Conservation (phyloP, 1,140 invertebrate species). For the Megalonaias nervosa region DNA sequence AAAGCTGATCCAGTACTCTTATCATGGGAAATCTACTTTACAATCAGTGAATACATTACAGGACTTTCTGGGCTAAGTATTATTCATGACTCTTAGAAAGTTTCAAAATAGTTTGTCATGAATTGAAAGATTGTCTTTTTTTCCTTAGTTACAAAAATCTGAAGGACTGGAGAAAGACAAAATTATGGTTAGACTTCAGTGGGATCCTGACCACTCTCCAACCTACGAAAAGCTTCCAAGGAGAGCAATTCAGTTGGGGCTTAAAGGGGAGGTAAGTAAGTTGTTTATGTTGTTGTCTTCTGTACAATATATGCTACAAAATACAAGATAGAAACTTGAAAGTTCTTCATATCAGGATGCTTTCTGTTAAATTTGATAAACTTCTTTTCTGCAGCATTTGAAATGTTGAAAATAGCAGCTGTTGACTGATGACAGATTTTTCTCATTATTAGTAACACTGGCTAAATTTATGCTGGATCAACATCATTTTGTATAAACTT, state of each 20-base stretch:
- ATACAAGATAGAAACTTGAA: background rate
- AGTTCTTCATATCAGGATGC: no score
- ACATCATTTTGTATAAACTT: background rate
- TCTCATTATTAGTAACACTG: background rate
- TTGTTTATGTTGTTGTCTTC: background rate
- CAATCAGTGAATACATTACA: no score
- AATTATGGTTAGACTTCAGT: slow-evolving; percentile 62
- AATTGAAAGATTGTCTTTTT: background rate
- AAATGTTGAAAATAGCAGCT: background rate
- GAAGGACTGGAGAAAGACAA: slow-evolving; percentile 29
- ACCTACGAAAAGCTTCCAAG: slow-evolving; percentile 47
- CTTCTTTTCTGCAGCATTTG: background rate
- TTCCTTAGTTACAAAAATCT: slow-evolving; percentile 42
- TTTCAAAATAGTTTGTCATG: background rate
- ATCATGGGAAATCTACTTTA: no score
- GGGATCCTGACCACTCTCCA: slow-evolving; percentile 69
- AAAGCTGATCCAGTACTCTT: no score
- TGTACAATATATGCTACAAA: background rate
- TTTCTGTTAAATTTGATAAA: no score
- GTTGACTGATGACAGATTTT: background rate
- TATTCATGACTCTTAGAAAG: no score
- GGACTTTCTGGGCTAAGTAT: no score
- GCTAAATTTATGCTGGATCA: background rate
- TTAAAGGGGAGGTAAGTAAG: slow-evolving; percentile 55
- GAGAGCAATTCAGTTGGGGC: slow-evolving; percentile 67